These are phyloP conservation scores for Piezodorus guildinii DNA, from an alignment of 1,140 invertebrate genomes.

Conservation along the genomic window DNA sequence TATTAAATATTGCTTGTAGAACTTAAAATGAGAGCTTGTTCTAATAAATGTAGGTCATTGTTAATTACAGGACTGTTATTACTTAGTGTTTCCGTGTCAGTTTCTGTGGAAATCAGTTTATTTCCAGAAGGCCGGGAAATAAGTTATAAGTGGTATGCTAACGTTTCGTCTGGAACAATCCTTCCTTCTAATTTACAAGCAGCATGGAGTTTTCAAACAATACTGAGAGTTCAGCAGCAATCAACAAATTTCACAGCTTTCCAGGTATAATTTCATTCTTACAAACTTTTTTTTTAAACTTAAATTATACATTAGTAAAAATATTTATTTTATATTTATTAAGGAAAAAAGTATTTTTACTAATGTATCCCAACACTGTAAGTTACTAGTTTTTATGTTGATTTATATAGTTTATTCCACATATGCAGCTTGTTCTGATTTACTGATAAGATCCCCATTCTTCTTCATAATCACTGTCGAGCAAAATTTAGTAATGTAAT, in stretches of 20 bases:
- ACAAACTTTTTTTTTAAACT: too few relatives aligned
- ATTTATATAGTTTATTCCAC: too few relatives aligned
- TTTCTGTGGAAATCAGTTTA: background rate
- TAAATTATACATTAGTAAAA: too few relatives aligned
- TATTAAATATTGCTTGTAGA: too few relatives aligned
- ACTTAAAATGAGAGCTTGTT: background rate
- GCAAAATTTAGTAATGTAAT: too few relatives aligned
- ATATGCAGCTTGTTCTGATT: too few relatives aligned
- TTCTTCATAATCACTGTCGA: too few relatives aligned
- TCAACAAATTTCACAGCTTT: background rate
- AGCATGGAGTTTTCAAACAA: constrained; percentile 1
- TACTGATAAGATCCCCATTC: too few relatives aligned
- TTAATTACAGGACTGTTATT: background rate
- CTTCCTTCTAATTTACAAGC: background rate
- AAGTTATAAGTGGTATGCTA: background rate
- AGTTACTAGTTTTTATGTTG: too few relatives aligned
- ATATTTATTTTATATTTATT: background rate
- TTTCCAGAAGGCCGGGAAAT: background rate
- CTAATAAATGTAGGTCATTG: background rate
- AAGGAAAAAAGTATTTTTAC: too few relatives aligned
- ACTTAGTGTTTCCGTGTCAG: background rate
- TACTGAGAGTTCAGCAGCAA: background rate
- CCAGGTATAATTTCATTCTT: background rate
- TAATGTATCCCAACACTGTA: too few relatives aligned
- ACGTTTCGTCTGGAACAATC: background rate